Evolutionary conservation across 2,797 vertebrate species (phyloP).

Genomic region (Pseudomugil tenellus): DNA sequence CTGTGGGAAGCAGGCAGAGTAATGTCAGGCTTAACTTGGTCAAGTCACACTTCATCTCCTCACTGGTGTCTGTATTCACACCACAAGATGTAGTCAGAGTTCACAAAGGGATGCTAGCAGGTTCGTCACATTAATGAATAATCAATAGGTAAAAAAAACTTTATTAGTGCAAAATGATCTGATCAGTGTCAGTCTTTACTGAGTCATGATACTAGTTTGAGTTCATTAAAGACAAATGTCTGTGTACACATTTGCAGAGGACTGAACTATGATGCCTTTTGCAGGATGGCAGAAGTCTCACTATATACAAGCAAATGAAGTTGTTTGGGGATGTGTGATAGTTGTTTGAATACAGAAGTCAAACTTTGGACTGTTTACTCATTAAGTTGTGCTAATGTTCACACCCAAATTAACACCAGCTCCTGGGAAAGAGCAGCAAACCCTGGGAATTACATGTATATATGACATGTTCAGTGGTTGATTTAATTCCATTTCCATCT

Average conservation of each 20-base stretch:
- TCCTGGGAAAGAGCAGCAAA: slow-evolving; percentile 45
- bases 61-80: slow-evolving; percentile 63
- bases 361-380: slow-evolving; percentile 12
- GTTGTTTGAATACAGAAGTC: slow-evolving; percentile 18
- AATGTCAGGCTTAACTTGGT: slow-evolving; percentile 15
- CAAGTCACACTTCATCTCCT: slow-evolving; percentile 71
- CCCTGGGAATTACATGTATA: slow-evolving; percentile 1
- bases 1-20: slow-evolving; percentile 56
- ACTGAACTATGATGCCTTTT: not conserved
- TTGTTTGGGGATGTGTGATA: not conserved
- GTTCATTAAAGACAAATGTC: not conserved
- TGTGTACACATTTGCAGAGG: not conserved
- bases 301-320: not conserved
- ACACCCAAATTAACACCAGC: slow-evolving; percentile 48
- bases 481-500: too few relatives aligned
- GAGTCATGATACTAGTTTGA: not conserved
- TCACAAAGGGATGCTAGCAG: slow-evolving; percentile 32
- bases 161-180: not conserved
- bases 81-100: slow-evolving; percentile 42
- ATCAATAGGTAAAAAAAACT: not conserved
- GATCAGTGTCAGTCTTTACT: not conserved
- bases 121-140: slow-evolving; percentile 4
- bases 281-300: not conserved
- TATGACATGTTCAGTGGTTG: too few relatives aligned
- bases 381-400: slow-evolving; percentile 47